Base-by-base conservation (phyloP, 2,797 vertebrate genomes). In the Menidia menidia region DNA sequence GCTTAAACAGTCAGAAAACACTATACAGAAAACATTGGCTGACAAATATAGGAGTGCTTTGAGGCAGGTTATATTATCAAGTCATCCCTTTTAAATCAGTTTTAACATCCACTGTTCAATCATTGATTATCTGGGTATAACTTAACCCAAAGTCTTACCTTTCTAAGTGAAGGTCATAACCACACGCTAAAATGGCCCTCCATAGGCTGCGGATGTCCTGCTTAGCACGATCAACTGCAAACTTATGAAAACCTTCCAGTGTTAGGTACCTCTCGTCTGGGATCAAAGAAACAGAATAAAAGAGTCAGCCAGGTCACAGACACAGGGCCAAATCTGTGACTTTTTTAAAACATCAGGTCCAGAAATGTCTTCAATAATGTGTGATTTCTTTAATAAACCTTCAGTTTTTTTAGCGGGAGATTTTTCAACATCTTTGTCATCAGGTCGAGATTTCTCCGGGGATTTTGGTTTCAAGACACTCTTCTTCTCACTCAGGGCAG, bases 131-230 rank as follows among this genome's bases (percentile, higher is more conserved):
- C 30, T 42, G 39, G 18, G 39, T 12, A 2, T 42, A 25, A 47
- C 39, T 42, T 25, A 25, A 25, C 51, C 72, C 10, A 3, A 8
- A 18, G 60, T 64, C 90, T 89, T 80, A 98, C 98, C 97, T 97
- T 92, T 99, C 97, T 83, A 98, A 99, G 75, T 99, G 98, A 30
- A 99, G 95, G 77, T 99, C 98, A 3, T 97, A 99, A 2, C 98
- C 98, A 18, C 98, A 99, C 57, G 97, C 96, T 74, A 99, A 82
- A 79, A 99, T 96, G 2, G 97, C 97, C 83, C 98, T 95, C 98
- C 98, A 99, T 71, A 99, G 95, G 0, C 97, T 98, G 0, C 97
- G 97, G 84, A 99, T 96, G 84, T 99, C 98, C 89, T 99, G 98
- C 75, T 99, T 99, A 64, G 97, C 96, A 25, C 98, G 94, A 72